Percentiles rank a stretch among this genome's conserved stretches.
phyloP scores from a whole-genome alignment of 1,140 invertebrate species.

The Sycophaga agraensis region DNA sequence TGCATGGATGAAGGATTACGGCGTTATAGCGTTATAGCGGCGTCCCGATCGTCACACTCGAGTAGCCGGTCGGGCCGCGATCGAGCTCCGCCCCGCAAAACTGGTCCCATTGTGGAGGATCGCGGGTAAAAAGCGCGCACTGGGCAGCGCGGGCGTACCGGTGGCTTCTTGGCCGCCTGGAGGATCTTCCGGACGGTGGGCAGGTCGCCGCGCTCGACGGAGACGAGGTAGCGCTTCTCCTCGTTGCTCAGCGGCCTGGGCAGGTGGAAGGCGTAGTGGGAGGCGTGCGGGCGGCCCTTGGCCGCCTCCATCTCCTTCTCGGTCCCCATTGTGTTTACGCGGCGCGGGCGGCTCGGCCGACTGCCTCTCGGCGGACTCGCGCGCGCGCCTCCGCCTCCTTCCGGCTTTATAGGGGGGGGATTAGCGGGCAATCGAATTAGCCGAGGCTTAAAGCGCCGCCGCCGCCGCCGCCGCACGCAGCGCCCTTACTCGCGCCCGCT shows the following conservation, averaged over 20 bases:
- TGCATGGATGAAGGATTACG: no score
- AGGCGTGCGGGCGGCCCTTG: constrained; percentile 11
- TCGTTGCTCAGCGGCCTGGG: constrained; percentile 73
- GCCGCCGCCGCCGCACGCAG: no score
- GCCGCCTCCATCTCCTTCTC: constrained; percentile 29
- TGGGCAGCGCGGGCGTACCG: background rate
- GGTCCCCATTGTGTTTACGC: no score
- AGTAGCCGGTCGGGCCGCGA: no score
- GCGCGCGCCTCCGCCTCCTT: background rate
- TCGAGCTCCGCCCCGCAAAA: no score
- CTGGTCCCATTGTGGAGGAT: no score
- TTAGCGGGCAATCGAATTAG: no score
- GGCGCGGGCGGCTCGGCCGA: background rate
- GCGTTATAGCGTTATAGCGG: no score
- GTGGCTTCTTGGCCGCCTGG: constrained; percentile 37
- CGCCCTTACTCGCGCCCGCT: no score
- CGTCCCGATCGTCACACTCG: no score
- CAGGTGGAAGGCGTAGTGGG: constrained; percentile 51
- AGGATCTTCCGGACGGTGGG: constrained; percentile 72
- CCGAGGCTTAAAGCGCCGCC: no score
- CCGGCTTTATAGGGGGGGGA: no score
- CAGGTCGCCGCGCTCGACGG: constrained; percentile 81
- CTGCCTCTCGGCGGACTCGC: background rate
- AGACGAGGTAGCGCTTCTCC: constrained; percentile 82
- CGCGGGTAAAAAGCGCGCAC: background rate